Evolutionary conservation across 2,888 invertebrate genomes (phyloP), one percentile per base, ranked within the genome.

Genomic region (Drosophila kuntzei): DNA sequence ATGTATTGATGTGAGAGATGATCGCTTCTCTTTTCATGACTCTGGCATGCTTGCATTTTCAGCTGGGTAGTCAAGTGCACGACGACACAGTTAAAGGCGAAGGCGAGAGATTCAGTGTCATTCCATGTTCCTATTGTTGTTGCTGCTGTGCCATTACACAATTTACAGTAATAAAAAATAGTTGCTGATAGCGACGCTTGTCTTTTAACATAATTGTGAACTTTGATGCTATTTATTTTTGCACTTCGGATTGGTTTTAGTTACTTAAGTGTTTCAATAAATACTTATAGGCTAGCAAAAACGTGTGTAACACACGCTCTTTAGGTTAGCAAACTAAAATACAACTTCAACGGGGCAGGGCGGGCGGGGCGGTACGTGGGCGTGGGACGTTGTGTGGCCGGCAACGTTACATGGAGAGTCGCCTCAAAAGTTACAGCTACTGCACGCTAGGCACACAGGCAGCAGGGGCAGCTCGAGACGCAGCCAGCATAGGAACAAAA

Each of bases 271-370:
- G 69, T 70, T 76, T 67, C 75, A 89, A 83, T 84, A 84, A 89
- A 84, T 84, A 84, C 87, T 89, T 84, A 89, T 66, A 50, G 71
- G 65, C 87, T 84, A 89, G 71, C 44, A 57, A 61, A 84, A 46
- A 64, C 83, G 75, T 80, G 78, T 83, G 83, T 75, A 70, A 41
- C 83, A 83, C 83, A 89, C 76, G 63, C 25, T 64, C 60, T 83
- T 84, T 89, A 83, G 89, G 77, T 83, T 86, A 76, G 87, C 89
- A 78, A 87, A 88, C 84, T 87, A 89, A 79, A 76, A 83, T 89
- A 82, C 83, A 89, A 81, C 69, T 54, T 59, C 57, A 85, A 77
- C 27, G 25, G 63, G 57, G 54, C 44, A 62, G 55, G 53, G 18
- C 27, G 41, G 46, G 22, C 22, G 22, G 4, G 68, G 34, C 59